These are phyloP conservation scores for Zeuzera pyrina DNA, from an alignment of 2,888 invertebrate genomes.

Conservation along the genomic window DNA sequence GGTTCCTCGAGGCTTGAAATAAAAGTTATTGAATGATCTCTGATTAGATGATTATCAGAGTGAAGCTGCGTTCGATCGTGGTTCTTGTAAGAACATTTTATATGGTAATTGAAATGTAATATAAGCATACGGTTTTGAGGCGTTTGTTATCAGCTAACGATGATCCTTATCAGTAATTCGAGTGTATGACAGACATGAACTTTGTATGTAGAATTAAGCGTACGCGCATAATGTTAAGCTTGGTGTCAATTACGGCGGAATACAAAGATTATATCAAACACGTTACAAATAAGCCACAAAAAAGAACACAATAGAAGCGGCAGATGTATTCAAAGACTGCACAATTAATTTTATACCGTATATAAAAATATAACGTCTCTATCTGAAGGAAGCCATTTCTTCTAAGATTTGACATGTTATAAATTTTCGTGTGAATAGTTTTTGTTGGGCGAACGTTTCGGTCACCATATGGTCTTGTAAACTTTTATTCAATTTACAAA, in stretches of 20 bases:
- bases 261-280: neutral
- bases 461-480: constrained; percentile 35
- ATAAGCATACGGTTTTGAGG: constrained; percentile 51
- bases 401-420: constrained; percentile 66
- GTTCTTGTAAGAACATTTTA: constrained; percentile 58
- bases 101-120: constrained; percentile 71
- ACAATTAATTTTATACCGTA: constrained; percentile 65
- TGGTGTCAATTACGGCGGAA: constrained; percentile 50
- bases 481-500: constrained; percentile 36
- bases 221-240: constrained; percentile 40
- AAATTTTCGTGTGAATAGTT: constrained; percentile 57
- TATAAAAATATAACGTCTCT: constrained; percentile 60
- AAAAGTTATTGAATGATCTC: constrained; percentile 67
- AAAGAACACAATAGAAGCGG: constrained; percentile 45
- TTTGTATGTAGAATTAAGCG: constrained; percentile 30
- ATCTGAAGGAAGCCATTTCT: constrained; percentile 67
- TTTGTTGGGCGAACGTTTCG: constrained; percentile 31
- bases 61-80: constrained; percentile 50
- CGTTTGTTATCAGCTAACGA: constrained; percentile 54
- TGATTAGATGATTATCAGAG: constrained; percentile 71
- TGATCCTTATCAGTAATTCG: constrained; percentile 34
- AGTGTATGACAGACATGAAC: constrained; percentile 19
- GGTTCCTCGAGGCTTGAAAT: constrained; percentile 38
- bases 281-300: constrained; percentile 20
- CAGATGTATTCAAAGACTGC: constrained; percentile 54